Evolutionary conservation across 1,140 invertebrate genomes (phyloP).

Genomic region (Psilanteris sp.): DNA sequence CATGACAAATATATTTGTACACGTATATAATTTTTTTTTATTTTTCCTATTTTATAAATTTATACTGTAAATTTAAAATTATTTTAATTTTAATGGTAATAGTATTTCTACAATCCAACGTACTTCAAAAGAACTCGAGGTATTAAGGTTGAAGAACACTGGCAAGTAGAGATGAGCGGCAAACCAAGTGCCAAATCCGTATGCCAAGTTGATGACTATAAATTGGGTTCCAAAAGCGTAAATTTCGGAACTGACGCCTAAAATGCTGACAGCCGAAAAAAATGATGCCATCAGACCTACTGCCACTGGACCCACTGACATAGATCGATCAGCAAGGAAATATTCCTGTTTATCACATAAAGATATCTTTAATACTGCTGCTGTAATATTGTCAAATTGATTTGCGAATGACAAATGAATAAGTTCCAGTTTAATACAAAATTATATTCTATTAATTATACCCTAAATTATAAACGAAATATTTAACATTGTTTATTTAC

Average conservation of each 20-base stretch:
- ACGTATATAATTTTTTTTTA: too few relatives aligned
- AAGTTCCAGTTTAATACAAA: too few relatives aligned
- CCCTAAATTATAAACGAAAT: too few relatives aligned
- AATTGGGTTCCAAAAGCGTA: conserved; percentile 92
- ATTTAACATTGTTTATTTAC: too few relatives aligned
- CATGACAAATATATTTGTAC: too few relatives aligned
- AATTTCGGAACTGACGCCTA: conserved; percentile 93
- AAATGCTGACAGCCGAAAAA: conserved; percentile 94
- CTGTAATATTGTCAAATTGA: too few relatives aligned
- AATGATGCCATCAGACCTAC: conserved; percentile 96
- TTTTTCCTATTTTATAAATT: too few relatives aligned
- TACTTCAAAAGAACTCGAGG: conserved; percentile 93
- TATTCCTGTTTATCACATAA: conserved; percentile 83
- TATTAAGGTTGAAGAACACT: conserved; percentile 91
- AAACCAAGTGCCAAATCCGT: conserved; percentile 90
- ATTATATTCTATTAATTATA: too few relatives aligned
- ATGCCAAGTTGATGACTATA: conserved; percentile 89
- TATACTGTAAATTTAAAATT: too few relatives aligned
- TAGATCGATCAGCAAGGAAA: conserved; percentile 88
- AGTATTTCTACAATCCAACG: too few relatives aligned
- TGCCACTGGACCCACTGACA: conserved; percentile 89
- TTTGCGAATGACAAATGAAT: too few relatives aligned
- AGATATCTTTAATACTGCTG: neutral
- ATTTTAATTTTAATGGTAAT: too few relatives aligned
- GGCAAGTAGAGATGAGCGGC: conserved; percentile 91